These are phyloP conservation scores for Drosophila teissieri DNA, from an alignment of 1,140 invertebrate species.

Conservation along the genomic window DNA sequence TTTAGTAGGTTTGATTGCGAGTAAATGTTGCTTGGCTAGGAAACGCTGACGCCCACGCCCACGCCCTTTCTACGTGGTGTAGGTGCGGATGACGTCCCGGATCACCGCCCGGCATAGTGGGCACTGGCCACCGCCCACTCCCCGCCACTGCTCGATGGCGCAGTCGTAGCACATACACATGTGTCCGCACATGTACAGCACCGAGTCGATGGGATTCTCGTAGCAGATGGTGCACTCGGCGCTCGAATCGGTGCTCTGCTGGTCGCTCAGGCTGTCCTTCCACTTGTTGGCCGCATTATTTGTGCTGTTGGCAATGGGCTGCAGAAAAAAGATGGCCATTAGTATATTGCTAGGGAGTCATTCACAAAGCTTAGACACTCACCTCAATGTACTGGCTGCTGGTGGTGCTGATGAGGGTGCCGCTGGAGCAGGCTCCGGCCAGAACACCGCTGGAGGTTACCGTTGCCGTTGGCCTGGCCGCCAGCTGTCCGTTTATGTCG, in stretches of 20 bases:
- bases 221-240: slow-evolving; percentile 97
- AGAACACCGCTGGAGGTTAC: slow-evolving; percentile 71
- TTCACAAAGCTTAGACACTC: slow-evolving; percentile 34
- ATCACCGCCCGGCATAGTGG: slow-evolving; percentile 97
- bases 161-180: slow-evolving; percentile 99
- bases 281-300: slow-evolving; percentile 69
- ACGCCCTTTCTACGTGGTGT: slow-evolving; percentile 90
- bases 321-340: not conserved
- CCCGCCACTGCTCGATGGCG: slow-evolving; percentile 95
- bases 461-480: slow-evolving; percentile 51
- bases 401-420: slow-evolving; percentile 86
- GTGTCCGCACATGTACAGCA: slow-evolving; percentile 98
- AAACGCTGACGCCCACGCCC: slow-evolving; percentile 7
- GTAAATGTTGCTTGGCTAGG: slow-evolving; percentile 44
- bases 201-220: slow-evolving; percentile 95
- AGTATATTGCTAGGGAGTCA: not conserved
- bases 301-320: slow-evolving; percentile 68
- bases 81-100: slow-evolving; percentile 97
- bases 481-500: slow-evolving; percentile 61
- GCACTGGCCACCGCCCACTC: slow-evolving; percentile 95
- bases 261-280: slow-evolving; percentile 75
- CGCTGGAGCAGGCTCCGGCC: slow-evolving; percentile 78
- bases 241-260: slow-evolving; percentile 85
- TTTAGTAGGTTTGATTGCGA: slow-evolving; percentile 64
- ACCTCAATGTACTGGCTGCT: slow-evolving; percentile 88